Evolutionary conservation across 2,797 vertebrate genomes (phyloP), one percentile per base, ranked within the genome.

Genomic region (Sphaeramia orbicularis): DNA sequence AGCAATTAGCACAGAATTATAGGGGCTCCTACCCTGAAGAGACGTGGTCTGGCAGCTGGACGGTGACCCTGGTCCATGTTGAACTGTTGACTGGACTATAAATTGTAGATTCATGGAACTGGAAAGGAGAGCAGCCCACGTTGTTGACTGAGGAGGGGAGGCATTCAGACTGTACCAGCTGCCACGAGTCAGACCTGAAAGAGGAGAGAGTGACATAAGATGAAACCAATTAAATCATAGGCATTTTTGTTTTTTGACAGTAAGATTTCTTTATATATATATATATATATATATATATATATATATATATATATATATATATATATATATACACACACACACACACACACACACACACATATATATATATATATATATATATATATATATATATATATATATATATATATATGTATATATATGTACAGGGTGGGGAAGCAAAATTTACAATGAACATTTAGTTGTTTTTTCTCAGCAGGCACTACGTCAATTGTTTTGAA

Each of bases 21-120:
- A 27, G 24, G 24, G 24, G 35, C 19, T 52, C 48, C 42, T 91
- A 99, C 98, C 97, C 98, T 63, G 98, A 99, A 58, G 97, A 99
- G 83, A 99, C 95, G 10, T 99, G 95, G 86, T 99, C 98, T 6
- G 98, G 98, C 66, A 99, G 90, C 86, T 97, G 97, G 74, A 99
- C 93, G 6, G 97, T 99, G 89, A 99, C 92, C 83, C 98, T 95
- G 74, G 94, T 98, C 98, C 98, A 99, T 12, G 85, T 92, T 0
- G 97, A 98, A 91, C 95, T 97, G 87, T 99, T 99, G 70, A 98
- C 96, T 0, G 97, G 95, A 62, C 97, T 99, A 90, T 97, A 99
- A 91, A 98, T 96, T 36, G 96, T 97, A 74, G 97, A 97, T 92
- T 99, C 97, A 0, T 99, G 98, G 90, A 99, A 99, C 53, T 97